Evolutionary conservation across 2,113 vertebrate species (phyloP), one percentile per base, ranked within the genome.

Genomic region (Chloebia gouldiae): DNA sequence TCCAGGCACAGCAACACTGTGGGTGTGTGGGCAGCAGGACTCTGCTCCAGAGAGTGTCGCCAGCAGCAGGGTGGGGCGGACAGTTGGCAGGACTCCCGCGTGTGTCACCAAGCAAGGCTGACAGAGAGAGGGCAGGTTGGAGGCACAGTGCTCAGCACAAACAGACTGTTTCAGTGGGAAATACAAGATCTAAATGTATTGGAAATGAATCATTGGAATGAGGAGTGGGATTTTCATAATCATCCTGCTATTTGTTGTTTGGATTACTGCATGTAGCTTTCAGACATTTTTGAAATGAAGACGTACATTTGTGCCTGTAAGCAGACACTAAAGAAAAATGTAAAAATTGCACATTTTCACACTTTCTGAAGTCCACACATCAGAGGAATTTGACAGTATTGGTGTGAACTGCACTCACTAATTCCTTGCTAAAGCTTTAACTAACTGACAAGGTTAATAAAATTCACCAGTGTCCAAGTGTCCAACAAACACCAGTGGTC

Each of bases 151-250:
- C 15, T 70, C 7, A 1, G n/a, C 42, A 90, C 31, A 91, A 71
- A 66, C 3, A 89, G 57, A 8, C 57, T 42, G 5, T 69, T 87
- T 84, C 77, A 81, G 45, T 56, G 35, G 8, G 30, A 63, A 90
- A 22, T 71, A 81, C 72, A 44, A 73, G 54, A 63, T 86, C 81
- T 69, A 79, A 93, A 86, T n/a, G 49, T 56, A 47, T 57, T 87
- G 53, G 45, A 76, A 87, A 69, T 85, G 9, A 92, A 89, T 82
- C 45, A 84, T 0, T 54, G 47, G 40, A 81, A 87, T 5, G 4
- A 78, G 61, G 40, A 93, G 25, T 53, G 65, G 61, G 73, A 79
- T 87, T 92, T 94, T 78, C 42, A 88, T 81, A 65, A 53, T 72
- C 50, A 19, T 78, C 42, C 79, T 72, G 61, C 25, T 15, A 1